phyloP scores from a whole-genome alignment of 2,888 invertebrate species.

The Incurvaria masculella region DNA sequence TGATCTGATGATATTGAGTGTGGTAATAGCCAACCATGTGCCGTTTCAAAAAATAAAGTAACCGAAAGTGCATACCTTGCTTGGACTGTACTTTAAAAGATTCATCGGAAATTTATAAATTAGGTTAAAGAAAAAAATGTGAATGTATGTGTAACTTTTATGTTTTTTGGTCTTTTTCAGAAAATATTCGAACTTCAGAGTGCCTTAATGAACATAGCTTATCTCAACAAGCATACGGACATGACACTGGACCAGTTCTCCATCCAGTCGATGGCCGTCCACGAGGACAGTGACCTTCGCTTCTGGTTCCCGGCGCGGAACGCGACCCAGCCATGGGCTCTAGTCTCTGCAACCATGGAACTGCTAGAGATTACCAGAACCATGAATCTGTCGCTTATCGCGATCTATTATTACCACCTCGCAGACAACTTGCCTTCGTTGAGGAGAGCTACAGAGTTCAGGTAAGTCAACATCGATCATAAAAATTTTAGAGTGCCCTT shows the following conservation, averaged over 20 bases:
- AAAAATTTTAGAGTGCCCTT: too few relatives aligned
- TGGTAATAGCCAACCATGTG: too few relatives aligned
- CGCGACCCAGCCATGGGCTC: conserved; percentile 33
- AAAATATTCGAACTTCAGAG: conserved; percentile 47
- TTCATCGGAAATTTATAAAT: too few relatives aligned
- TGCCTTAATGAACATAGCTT: conserved; percentile 33
- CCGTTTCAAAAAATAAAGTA: too few relatives aligned
- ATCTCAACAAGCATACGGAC: conserved; percentile 31
- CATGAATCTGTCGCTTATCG: conserved; percentile 40
- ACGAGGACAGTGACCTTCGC: conserved; percentile 34
- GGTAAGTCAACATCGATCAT: too few relatives aligned
- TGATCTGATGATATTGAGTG: too few relatives aligned
- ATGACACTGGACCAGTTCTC: conserved; percentile 32
- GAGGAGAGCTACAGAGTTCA: conserved; percentile 56
- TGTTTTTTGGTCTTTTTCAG: too few relatives aligned
- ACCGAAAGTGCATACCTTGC: too few relatives aligned
- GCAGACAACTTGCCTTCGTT: conserved; percentile 60
- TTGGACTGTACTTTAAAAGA: too few relatives aligned
- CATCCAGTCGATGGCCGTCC: conserved; percentile 29
- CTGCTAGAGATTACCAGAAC: conserved; percentile 23
- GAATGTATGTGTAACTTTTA: too few relatives aligned
- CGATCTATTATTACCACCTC: conserved; percentile 62
- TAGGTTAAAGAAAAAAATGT: too few relatives aligned
- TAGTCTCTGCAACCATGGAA: conserved; percentile 37
- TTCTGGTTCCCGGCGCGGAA: conserved; percentile 27